Evolutionary conservation across 2,113 vertebrate species (phyloP).

Genomic region (Brienomyrus longianalis): DNA sequence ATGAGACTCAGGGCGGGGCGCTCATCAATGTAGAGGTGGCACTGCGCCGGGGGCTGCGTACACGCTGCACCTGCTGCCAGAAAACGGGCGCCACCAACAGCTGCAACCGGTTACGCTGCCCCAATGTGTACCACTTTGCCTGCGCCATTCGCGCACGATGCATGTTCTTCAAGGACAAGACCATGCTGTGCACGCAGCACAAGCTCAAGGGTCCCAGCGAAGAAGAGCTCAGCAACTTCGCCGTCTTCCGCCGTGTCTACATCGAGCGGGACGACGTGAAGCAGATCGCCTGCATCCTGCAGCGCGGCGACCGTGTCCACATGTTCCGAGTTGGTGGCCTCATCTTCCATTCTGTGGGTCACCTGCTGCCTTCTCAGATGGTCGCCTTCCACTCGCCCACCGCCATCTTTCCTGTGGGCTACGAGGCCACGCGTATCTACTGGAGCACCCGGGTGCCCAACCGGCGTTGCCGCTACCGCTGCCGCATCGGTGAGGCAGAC

Average conservation of each 20-base stretch:
- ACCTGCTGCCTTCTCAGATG: conserved; percentile 93
- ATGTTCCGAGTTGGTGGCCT: conserved; percentile 92
- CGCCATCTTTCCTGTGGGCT: conserved; percentile 89
- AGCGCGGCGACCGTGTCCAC: conserved; percentile 88
- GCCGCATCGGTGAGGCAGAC: conserved; percentile 84
- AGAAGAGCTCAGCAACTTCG: conserved; percentile 85
- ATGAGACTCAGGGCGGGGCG: conserved; percentile 92
- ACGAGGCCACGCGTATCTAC: conserved; percentile 93
- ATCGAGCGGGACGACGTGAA: conserved; percentile 95
- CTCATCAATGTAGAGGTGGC: conserved; percentile 96
- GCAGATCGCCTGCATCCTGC: conserved; percentile 96
- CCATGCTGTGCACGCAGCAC: conserved; percentile 94
- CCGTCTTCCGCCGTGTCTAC: conserved; percentile 91
- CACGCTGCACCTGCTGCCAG: conserved; percentile 90
- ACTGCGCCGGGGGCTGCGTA: conserved; percentile 82
- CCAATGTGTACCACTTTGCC: conserved; percentile 94
- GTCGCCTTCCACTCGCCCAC: conserved; percentile 89
- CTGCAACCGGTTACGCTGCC: conserved; percentile 93
- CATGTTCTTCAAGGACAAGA: conserved; percentile 99
- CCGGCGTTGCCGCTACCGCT: conserved; percentile 92
- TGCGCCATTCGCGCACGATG: conserved; percentile 93
- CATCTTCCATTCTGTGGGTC: conserved; percentile 93
- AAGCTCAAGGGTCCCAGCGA: conserved; percentile 96
- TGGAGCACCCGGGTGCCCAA: conserved; percentile 96
- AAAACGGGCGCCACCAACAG: conserved; percentile 92